phyloP scores from a whole-genome alignment of 2,797 vertebrate genomes.

The Aphelocoma californica region DNA sequence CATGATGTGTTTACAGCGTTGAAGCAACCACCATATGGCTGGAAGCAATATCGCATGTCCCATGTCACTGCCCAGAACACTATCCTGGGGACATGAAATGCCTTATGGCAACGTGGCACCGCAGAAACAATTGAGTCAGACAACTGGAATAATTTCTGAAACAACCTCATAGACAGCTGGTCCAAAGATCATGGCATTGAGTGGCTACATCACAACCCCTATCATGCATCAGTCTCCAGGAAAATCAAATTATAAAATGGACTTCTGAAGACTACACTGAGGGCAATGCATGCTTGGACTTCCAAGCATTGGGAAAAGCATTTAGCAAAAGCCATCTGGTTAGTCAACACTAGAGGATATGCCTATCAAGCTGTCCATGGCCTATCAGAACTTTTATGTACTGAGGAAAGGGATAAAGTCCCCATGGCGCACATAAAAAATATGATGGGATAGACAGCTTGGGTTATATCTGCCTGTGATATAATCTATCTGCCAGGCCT shows the following conservation, averaged over 20 bases:
- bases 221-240: not conserved
- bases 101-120: not conserved
- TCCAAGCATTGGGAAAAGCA: not conserved
- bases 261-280: not conserved
- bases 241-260: not conserved
- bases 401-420: not conserved
- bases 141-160: not conserved
- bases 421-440: not conserved
- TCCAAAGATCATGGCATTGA: not conserved
- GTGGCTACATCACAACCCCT: not conserved
- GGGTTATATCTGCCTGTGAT: not conserved
- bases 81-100: not conserved
- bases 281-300: not conserved
- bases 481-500: not conserved
- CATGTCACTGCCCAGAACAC: not conserved
- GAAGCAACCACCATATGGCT: not conserved
- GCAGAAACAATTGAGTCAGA: not conserved
- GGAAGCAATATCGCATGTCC: not conserved
- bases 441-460: not conserved
- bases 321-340: not conserved
- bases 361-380: not conserved
- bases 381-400: not conserved
- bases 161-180: not conserved
- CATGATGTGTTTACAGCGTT: not conserved
- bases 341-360: not conserved